Percentiles rank a stretch among this genome's conserved stretches.
These are phyloP conservation scores for Campoplex capitator DNA, from an alignment of 2,888 invertebrate genomes.

Conservation along the genomic window DNA sequence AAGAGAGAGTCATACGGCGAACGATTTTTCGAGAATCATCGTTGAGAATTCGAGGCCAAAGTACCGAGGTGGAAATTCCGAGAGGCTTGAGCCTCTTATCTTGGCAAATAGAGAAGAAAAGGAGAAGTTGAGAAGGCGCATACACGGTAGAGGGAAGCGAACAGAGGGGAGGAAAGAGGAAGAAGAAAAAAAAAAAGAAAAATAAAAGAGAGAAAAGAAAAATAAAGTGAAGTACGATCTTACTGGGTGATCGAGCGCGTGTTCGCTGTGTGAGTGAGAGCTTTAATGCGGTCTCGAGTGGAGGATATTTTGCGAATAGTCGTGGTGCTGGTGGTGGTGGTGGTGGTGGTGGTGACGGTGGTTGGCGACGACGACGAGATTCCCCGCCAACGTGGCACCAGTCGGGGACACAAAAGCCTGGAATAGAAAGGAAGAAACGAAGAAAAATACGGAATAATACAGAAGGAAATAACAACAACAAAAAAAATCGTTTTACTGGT, in stretches of 20 bases:
- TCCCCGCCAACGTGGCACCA: slow-evolving; percentile 53
- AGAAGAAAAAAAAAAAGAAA: neutral
- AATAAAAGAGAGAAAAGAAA: neutral
- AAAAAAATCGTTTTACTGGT: neutral
- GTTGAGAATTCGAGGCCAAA: slow-evolving; percentile 24
- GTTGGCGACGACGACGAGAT: slow-evolving; percentile 34
- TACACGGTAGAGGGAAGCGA: neutral
- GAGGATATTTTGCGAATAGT: slow-evolving; percentile 58
- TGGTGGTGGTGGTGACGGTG: neutral
- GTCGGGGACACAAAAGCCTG: slow-evolving; percentile 24
- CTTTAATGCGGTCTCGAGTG: slow-evolving; percentile 64
- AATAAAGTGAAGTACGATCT: slow-evolving; percentile 38
- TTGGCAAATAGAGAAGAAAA: slow-evolving; percentile 34
- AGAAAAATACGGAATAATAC: slow-evolving; percentile 1
- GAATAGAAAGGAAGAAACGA: slow-evolving; percentile 18
- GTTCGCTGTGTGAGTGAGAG: slow-evolving; percentile 48
- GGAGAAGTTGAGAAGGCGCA: slow-evolving; percentile 15
- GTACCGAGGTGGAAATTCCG: slow-evolving; percentile 56
- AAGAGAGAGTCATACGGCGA: neutral
- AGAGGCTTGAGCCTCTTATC: slow-evolving; percentile 42
- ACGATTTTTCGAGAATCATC: slow-evolving; percentile 48
- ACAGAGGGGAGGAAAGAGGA: slow-evolving; percentile 14
- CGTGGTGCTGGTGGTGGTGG: slow-evolving; percentile 18
- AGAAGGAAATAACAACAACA: neutral
- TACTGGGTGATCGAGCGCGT: slow-evolving; percentile 39